A percentile compares a stretch with the other conserved stretches of the same genome.
These are phyloP conservation scores for Camponotus floridanus DNA, from an alignment of 1,140 invertebrate species.

Conservation along the genomic window DNA sequence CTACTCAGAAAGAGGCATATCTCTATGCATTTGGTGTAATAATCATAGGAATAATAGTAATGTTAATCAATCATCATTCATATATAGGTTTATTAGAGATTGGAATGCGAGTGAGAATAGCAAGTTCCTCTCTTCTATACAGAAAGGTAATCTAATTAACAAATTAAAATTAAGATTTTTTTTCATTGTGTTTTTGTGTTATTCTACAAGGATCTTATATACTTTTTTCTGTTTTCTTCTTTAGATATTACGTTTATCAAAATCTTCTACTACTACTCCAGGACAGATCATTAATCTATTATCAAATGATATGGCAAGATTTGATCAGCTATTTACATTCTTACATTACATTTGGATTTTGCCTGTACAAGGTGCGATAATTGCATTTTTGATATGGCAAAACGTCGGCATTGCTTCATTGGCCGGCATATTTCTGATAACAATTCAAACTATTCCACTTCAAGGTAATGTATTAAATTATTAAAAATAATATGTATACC, in stretches of 20 bases:
- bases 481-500: neutral
- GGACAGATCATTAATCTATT: conserved; percentile 95
- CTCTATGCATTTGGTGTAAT: conserved; percentile 84
- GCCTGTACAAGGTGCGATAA: conserved; percentile 90
- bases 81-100: conserved; percentile 83
- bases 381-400: conserved; percentile 89
- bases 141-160: conserved; percentile 84
- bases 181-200: neutral
- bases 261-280: conserved; percentile 88
- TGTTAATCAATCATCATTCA: conserved; percentile 83
- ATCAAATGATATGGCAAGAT: conserved; percentile 92
- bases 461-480: conserved; percentile 86
- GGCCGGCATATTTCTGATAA: conserved; percentile 88
- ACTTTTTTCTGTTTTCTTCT: conserved; percentile 9
- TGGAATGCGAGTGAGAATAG: conserved; percentile 87
- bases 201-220: neutral
- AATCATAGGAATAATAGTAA: conserved; percentile 80
- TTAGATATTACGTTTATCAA: conserved; percentile 82
- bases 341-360: conserved; percentile 91
- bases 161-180: conserved; percentile 1
- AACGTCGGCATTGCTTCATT: conserved; percentile 87
- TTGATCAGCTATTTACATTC: conserved; percentile 83
- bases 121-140: conserved; percentile 87
- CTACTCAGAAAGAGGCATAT: conserved; percentile 82
- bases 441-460: conserved; percentile 88